phyloP scores from a whole-genome alignment of 2,797 vertebrate genomes.

The Cetoscarus ocellatus region DNA sequence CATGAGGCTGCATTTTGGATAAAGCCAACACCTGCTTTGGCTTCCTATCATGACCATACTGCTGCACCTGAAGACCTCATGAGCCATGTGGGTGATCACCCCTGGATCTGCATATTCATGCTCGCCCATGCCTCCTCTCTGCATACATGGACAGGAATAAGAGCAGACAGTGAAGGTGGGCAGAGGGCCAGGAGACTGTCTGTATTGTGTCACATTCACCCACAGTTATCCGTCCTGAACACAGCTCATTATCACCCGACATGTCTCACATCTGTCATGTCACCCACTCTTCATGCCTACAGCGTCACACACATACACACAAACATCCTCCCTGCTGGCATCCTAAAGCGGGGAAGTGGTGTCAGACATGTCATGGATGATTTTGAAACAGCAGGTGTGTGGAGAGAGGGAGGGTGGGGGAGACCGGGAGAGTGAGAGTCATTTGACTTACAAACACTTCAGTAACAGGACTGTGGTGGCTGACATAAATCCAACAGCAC shows the following conservation, averaged over 20 bases:
- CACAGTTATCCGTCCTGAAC: conserved; percentile 51
- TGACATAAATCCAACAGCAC: too few species aligned
- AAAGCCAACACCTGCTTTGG: too few species aligned
- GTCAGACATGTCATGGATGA: conserved; percentile 43
- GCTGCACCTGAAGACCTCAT: background rate
- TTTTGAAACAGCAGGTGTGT: conserved; percentile 52
- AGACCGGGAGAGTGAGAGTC: background rate
- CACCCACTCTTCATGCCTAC: conserved; percentile 35
- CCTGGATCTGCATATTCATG: background rate
- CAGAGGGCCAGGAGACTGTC: conserved; percentile 34
- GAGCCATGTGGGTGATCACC: background rate
- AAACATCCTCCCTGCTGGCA: conserved; percentile 7
- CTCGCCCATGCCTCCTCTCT: background rate
- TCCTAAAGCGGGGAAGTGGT: conserved; percentile 27
- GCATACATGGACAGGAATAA: background rate
- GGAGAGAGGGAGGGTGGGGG: background rate
- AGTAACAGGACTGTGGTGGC: background rate
- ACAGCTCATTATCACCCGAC: conserved; percentile 65
- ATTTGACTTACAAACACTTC: background rate
- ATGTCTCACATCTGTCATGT: conserved; percentile 67
- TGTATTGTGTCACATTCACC: conserved; percentile 42
- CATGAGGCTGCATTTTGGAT: too few species aligned
- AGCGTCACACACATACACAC: conserved; percentile 16
- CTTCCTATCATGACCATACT: background rate
- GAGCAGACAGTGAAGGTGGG: conserved; percentile 9